Conservation (phyloP, 37 sponge, comb jelly and placozoan species). For the Geodia barretti region DNA sequence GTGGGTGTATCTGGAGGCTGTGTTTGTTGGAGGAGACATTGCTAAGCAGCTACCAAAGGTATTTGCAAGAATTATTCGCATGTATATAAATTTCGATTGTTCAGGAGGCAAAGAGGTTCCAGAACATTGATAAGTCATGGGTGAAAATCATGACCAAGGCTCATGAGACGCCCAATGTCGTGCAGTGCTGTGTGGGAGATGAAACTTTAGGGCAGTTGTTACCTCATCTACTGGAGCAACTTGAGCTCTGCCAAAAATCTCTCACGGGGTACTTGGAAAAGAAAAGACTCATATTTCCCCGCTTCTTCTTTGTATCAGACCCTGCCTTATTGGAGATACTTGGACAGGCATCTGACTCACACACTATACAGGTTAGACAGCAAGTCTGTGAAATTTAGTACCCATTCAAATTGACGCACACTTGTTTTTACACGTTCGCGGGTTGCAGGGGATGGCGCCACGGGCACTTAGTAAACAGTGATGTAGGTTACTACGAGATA, state of each 20-base stretch:
- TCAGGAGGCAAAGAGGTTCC: conserved; percentile 90
- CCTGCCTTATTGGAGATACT: conserved; percentile 97
- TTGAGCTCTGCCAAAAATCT: conserved; percentile 97
- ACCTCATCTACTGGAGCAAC: conserved; percentile 96
- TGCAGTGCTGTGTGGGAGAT: conserved; percentile 97
- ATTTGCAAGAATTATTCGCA: neutral
- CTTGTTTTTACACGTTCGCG: too few relatives aligned
- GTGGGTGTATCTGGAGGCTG: conserved; percentile 98
- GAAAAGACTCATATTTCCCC: conserved; percentile 94
- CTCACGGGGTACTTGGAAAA: conserved; percentile 97
- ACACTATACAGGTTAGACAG: conserved; percentile 86
- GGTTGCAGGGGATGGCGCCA: neutral
- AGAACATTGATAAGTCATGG: conserved; percentile 97
- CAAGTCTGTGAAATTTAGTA: neutral
- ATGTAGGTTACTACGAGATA: too few relatives aligned
- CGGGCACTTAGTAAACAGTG: neutral
- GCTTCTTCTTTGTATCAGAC: conserved; percentile 99
- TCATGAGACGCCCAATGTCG: conserved; percentile 91
- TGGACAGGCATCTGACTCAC: conserved; percentile 99
- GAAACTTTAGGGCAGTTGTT: conserved; percentile 95
- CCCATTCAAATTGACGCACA: too few relatives aligned
- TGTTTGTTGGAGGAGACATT: conserved; percentile 99
- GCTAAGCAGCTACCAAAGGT: conserved; percentile 99
- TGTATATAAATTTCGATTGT: neutral
- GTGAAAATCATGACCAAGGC: conserved; percentile 96